phyloP scores from a whole-genome alignment of 2,797 vertebrate genomes.

The Anguilla marmorata region DNA sequence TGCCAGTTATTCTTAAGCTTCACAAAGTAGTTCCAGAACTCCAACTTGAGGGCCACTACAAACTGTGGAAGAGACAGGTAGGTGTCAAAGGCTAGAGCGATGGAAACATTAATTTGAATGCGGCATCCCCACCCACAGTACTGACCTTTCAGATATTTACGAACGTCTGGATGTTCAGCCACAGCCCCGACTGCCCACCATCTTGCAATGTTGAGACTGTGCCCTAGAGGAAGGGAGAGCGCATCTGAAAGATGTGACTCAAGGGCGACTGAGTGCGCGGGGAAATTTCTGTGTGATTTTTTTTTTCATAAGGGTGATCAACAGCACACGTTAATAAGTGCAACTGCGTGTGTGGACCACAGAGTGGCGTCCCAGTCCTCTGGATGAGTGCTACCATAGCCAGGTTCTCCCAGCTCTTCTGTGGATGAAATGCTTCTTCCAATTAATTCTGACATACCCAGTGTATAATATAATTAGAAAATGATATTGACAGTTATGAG shows the following conservation, averaged over 20 bases:
- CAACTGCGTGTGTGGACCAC: background rate
- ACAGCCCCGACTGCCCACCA: background rate
- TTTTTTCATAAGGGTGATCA: background rate
- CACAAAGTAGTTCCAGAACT: background rate
- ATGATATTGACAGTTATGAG: background rate
- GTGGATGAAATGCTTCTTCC: background rate
- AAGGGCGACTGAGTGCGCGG: background rate
- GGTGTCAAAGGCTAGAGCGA: background rate
- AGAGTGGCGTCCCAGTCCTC: background rate
- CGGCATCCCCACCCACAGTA: background rate
- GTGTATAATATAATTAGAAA: background rate
- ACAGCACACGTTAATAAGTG: background rate
- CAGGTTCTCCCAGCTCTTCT: background rate
- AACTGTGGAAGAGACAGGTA: background rate
- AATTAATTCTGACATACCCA: background rate
- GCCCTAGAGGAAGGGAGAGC: background rate
- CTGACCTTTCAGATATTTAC: slow-evolving; percentile 11
- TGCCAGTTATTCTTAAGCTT: background rate
- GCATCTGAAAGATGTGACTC: background rate
- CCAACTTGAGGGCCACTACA: background rate
- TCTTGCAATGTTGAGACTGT: background rate
- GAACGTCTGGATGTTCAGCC: background rate
- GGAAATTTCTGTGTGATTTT: background rate
- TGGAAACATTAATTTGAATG: slow-evolving; percentile 2
- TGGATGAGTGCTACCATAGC: background rate